Base-by-base conservation (phyloP, 2,797 vertebrate species). In the Gallirallus australis region DNA sequence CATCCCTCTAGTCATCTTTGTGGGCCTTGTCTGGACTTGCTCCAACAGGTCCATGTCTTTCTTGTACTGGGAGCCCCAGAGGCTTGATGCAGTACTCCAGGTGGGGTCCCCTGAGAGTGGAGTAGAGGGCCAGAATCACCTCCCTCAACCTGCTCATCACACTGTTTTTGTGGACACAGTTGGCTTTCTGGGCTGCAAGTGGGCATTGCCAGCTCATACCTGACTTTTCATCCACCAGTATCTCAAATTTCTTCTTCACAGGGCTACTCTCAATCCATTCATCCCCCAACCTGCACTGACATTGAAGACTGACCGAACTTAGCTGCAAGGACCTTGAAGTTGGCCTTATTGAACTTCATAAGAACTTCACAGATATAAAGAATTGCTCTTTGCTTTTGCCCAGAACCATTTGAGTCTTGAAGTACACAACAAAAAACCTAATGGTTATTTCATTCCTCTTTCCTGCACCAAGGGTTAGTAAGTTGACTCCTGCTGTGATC, bases 71-170 rank as follows among this genome's bases (percentile, higher is more conserved):
- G 19, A 24, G 4, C 30, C 5, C 14, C 31, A 50, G 35, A 65
- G 27, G 27, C 42, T 59, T 28, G 56, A 61, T 0, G 2, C 39
- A 54, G n/a, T 6, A 54, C 19, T 65, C 8, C 19, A 24, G 75
- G 31, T 33, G 7, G 13, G 18, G 6, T 37, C 54, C 53, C 37
- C 42, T 1, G 1, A 60, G 37, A 76, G 37, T 0, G 0, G 45
- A 85, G 45, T 0, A 0, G 37, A 85, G 14, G 18, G 15, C 7
- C 7, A 71, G 23, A 69, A 53, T 35, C 50, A 35, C 40, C 25
- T 61, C 30, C 48, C 70, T 31, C 1, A 5, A 61, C 30, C 56
- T 18, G 30, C 33, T 48, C 42, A 15, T 2, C 63, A 69, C 0
- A 2, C 21, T 61, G 31, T 20, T 61, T 48, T 19, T 54, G 14